Conservation (phyloP, 2,113 vertebrate genomes). For the Percina caprodes region DNA sequence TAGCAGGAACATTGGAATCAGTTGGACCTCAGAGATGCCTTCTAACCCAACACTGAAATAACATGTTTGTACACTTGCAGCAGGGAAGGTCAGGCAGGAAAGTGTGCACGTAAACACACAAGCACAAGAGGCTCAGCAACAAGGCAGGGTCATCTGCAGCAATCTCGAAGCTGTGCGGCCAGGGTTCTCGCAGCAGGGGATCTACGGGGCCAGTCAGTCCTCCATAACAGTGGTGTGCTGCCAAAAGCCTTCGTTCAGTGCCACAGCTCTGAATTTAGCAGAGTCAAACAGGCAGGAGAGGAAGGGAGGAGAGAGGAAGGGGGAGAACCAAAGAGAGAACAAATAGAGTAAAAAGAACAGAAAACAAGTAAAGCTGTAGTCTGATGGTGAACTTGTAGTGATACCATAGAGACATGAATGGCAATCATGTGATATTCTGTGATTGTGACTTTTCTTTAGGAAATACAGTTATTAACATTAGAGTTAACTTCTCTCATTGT, state of each 20-base stretch:
- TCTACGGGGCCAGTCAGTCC: conserved; percentile 57
- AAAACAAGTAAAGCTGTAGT: not conserved
- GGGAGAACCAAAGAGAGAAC: conserved; percentile 38
- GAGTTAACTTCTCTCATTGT: not conserved
- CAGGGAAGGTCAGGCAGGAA: conserved; percentile 59
- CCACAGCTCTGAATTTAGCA: conserved; percentile 77
- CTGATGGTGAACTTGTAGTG: conserved; percentile 7
- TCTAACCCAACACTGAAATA: conserved; percentile 63
- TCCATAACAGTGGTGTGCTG: conserved; percentile 67
- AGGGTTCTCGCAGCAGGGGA: conserved; percentile 69
- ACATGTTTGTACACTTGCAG: conserved; percentile 64
- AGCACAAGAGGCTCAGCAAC: conserved; percentile 58
- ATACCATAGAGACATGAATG: not conserved
- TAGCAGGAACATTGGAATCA: conserved; percentile 16
- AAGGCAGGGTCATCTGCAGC: conserved; percentile 65
- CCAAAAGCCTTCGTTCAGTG: conserved; percentile 74
- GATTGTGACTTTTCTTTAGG: not conserved
- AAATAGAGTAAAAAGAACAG: conserved; percentile 20
- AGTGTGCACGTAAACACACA: conserved; percentile 24
- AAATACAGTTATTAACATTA: not conserved
- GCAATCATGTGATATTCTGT: not conserved
- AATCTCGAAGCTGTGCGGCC: conserved; percentile 61
- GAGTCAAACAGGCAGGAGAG: conserved; percentile 67
- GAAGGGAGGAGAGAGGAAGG: conserved; percentile 43
- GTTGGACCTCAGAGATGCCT: conserved; percentile 50